Evolutionary conservation across 2,888 invertebrate genomes (phyloP).

Genomic region (Aphidius colemani): DNA sequence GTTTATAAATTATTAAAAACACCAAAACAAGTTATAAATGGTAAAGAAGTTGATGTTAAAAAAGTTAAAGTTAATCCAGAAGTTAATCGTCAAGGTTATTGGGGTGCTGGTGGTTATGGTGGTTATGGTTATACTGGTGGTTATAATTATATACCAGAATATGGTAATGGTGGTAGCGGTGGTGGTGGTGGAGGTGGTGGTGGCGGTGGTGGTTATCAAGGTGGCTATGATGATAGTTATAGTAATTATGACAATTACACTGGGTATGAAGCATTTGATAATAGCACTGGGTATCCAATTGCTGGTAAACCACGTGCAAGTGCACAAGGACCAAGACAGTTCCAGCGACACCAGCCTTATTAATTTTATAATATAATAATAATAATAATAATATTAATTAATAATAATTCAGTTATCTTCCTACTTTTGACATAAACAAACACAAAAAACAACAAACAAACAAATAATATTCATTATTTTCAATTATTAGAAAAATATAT

Average conservation of each 20-base stretch:
- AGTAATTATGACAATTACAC: conserved; percentile 58
- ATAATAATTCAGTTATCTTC: conserved; percentile 10
- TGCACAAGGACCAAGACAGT: conserved; percentile 56
- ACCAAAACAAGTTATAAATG: conserved; percentile 66
- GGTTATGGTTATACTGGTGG: conserved; percentile 53
- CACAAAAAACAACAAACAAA: too few species aligned
- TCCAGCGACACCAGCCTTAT: conserved; percentile 60
- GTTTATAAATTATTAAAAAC: conserved; percentile 66
- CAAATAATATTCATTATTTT: conserved; percentile 46
- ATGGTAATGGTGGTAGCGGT: conserved; percentile 49
- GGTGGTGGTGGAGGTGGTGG: conserved; percentile 58
- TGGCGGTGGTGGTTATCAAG: conserved; percentile 53
- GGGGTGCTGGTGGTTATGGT: conserved; percentile 53
- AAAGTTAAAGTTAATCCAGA: conserved; percentile 66
- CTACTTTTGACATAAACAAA: too few species aligned
- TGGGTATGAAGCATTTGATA: conserved; percentile 56
- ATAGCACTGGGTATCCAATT: conserved; percentile 38
- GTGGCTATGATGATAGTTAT: conserved; percentile 58
- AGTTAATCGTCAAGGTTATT: conserved; percentile 55
- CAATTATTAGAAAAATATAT: conserved; percentile 45
- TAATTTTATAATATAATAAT: conserved; percentile 36
- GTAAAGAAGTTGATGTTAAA: conserved; percentile 65
- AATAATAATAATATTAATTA: conserved; percentile 6
- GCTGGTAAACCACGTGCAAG: conserved; percentile 55
- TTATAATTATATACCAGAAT: conserved; percentile 56